Conservation (phyloP, 2,113 vertebrate genomes). For the Lepus americanus region DNA sequence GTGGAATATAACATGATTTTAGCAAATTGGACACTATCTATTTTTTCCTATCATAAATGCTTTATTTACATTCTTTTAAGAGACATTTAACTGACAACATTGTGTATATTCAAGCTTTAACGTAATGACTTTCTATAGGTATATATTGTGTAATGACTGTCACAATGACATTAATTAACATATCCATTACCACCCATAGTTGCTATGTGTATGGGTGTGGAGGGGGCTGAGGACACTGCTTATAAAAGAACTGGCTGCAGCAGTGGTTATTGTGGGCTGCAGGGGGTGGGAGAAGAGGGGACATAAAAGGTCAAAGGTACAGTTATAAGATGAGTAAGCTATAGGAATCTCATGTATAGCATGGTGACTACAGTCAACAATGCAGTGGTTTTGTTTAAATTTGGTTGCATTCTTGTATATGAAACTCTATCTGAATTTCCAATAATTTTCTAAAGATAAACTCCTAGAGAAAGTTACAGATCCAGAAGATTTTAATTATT, state of each 20-base stretch:
- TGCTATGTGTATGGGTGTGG: neutral
- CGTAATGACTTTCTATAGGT: neutral
- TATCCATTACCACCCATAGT: neutral
- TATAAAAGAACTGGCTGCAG: neutral
- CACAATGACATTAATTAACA: neutral
- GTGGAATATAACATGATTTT: neutral
- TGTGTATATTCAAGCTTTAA: neutral
- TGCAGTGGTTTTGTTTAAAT: neutral
- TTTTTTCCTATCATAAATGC: slow-evolving; percentile 5
- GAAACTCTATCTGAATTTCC: neutral
- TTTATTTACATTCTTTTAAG: neutral
- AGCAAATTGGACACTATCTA: neutral
- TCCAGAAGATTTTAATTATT: neutral
- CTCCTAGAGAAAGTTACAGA: neutral
- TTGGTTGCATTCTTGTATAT: neutral
- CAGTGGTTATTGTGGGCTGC: neutral
- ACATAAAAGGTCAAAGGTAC: neutral
- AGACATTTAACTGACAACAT: neutral
- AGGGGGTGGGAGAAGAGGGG: neutral
- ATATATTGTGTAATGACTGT: neutral
- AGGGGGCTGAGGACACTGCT: neutral
- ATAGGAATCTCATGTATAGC: neutral
- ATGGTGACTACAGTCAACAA: neutral
- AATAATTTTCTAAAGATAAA: neutral
- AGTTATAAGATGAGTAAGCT: neutral